Conservation (phyloP, 2,113 vertebrate genomes). For the Campylomormyrus numenius region DNA sequence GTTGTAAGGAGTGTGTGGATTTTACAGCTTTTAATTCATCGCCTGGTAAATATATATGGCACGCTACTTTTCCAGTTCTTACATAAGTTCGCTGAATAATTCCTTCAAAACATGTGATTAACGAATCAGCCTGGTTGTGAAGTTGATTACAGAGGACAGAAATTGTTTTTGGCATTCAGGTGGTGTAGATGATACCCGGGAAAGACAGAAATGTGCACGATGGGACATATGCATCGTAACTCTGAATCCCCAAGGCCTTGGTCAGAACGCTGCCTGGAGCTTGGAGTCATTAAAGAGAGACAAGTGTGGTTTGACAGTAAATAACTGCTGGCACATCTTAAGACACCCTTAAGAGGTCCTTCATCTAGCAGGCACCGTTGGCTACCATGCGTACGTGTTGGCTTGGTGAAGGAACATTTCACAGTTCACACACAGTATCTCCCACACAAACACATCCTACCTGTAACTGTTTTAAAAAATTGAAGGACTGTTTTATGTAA, state of each 20-base stretch:
- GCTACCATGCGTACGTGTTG: slow-evolving; percentile 8
- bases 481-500: not conserved
- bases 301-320: not conserved
- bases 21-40: not conserved
- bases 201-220: not conserved
- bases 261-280: not conserved
- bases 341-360: slow-evolving; percentile 7
- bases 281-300: not conserved
- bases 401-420: slow-evolving; percentile 2
- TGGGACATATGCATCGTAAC: not conserved
- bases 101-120: slow-evolving; percentile 2
- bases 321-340: slow-evolving; percentile 10
- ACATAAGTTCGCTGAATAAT: not conserved
- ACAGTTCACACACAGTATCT: slow-evolving; percentile 3
- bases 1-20: not conserved
- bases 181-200: not conserved
- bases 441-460: not conserved
- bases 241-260: not conserved
- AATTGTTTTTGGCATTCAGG: slow-evolving; percentile 3
- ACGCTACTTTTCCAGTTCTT: not conserved
- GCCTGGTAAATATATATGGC: not conserved
- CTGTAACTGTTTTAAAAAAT: not conserved
- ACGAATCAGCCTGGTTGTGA: not conserved
- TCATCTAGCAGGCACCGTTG: not conserved
- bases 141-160: not conserved